A percentile compares a stretch with the other conserved stretches of the same genome.
These are phyloP conservation scores for Melinopterus prodromus DNA, from an alignment of 2,888 invertebrate species.

Conservation along the genomic window DNA sequence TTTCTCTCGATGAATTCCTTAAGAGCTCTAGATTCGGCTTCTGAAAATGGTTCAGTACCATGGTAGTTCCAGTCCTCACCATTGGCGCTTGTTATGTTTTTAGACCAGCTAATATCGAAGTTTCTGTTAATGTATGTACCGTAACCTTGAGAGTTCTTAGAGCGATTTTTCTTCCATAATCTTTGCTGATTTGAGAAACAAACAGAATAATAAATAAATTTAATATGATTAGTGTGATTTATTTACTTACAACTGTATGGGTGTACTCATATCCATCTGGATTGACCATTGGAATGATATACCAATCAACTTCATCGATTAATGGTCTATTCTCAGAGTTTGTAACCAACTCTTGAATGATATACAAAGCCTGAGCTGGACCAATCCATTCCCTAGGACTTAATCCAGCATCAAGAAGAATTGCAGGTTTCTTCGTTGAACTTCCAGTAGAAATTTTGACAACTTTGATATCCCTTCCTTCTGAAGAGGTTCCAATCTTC, in stretches of 20 bases:
- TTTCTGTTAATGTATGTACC: constrained; percentile 36
- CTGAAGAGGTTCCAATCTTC: constrained; percentile 58
- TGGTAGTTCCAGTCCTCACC: constrained; percentile 38
- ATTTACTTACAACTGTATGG: constrained; percentile 47
- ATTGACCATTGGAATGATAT: constrained; percentile 62
- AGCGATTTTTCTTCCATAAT: constrained; percentile 76
- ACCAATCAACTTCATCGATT: constrained; percentile 61
- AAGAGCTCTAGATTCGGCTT: constrained; percentile 60
- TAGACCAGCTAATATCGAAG: constrained; percentile 44
- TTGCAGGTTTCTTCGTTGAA: constrained; percentile 60
- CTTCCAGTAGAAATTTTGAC: constrained; percentile 55
- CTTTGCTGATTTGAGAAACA: constrained; percentile 60
- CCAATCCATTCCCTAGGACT: constrained; percentile 77
- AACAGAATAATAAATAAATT: no score
- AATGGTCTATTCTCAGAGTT: constrained; percentile 52
- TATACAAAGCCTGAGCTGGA: constrained; percentile 67
- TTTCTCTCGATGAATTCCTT: constrained; percentile 65
- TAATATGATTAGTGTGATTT: neutral
- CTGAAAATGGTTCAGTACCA: constrained; percentile 52
- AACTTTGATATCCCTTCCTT: constrained; percentile 57
- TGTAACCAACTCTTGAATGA: constrained; percentile 65
- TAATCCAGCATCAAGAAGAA: constrained; percentile 67
- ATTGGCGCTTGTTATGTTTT: constrained; percentile 18
- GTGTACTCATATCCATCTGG: constrained; percentile 66
- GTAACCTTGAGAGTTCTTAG: constrained; percentile 52